Conservation (phyloP, 2,888 invertebrate genomes). For the Caenorhabditis sinica region DNA sequence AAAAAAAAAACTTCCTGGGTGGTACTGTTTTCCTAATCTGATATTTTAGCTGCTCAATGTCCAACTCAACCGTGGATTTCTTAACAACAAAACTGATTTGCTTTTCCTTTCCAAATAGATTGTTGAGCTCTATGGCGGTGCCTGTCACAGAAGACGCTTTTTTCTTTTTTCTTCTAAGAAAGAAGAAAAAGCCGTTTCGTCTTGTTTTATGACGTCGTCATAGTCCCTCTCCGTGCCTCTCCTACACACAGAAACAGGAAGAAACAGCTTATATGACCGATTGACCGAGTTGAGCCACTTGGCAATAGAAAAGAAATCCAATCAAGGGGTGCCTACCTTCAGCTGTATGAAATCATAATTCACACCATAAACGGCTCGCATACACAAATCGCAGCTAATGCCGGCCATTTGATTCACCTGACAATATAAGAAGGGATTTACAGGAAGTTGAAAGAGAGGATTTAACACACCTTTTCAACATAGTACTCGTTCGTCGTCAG, state of each 20-base stretch:
- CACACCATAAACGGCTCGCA: constrained; percentile 75
- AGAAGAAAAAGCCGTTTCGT: constrained; percentile 31
- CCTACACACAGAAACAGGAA: constrained; percentile 47
- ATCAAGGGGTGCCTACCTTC: constrained; percentile 68
- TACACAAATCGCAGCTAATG: constrained; percentile 76
- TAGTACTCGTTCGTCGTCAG: constrained; percentile 60
- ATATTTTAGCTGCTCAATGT: not conserved
- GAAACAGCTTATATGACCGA: constrained; percentile 43
- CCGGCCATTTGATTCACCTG: constrained; percentile 73
- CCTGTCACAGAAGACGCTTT: constrained; percentile 46
- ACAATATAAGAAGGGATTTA: constrained; percentile 39
- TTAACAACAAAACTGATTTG: constrained; percentile 46
- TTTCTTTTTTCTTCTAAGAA: constrained; percentile 10
- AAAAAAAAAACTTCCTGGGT: constrained; percentile 25
- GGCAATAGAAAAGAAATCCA: constrained; percentile 37
- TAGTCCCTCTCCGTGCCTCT: constrained; percentile 3
- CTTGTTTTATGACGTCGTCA: constrained; percentile 40
- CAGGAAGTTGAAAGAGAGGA: constrained; percentile 34
- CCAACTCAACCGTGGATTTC: not conserved
- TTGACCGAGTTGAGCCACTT: not conserved
- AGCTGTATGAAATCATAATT: constrained; percentile 76
- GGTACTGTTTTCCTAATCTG: not conserved
- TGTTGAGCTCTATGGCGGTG: constrained; percentile 42
- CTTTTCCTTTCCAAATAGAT: constrained; percentile 45
- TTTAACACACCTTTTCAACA: constrained; percentile 59